Percentiles rank a stretch among this genome's conserved stretches.
Evolutionary conservation across 2,113 vertebrate genomes (phyloP).

Genomic region (Plecturocebus donacophilus): DNA sequence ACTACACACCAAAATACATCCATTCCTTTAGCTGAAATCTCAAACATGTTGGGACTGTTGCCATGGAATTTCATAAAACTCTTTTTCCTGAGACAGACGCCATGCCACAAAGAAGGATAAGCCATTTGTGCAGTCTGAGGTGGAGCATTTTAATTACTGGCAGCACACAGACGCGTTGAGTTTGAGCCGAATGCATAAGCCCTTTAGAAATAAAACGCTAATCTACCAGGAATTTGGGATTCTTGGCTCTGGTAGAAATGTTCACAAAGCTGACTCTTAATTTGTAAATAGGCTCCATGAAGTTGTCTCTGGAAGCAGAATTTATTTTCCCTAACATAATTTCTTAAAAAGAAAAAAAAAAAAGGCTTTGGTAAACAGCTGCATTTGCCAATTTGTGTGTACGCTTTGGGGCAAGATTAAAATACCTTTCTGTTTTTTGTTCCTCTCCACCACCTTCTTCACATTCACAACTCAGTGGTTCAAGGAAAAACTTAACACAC

Average conservation of each 20-base stretch:
- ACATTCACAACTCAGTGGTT: slow-evolving; percentile 55
- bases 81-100: slow-evolving; percentile 56
- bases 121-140: slow-evolving; percentile 58
- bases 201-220: slow-evolving; percentile 41
- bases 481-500: slow-evolving; percentile 68
- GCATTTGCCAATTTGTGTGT: slow-evolving; percentile 10
- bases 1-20: not conserved
- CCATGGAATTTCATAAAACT: slow-evolving; percentile 42
- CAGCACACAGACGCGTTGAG: not conserved
- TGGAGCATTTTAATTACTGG: slow-evolving; percentile 56
- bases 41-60: slow-evolving; percentile 18
- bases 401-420: slow-evolving; percentile 50
- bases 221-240: slow-evolving; percentile 50
- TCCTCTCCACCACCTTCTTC: slow-evolving; percentile 16
- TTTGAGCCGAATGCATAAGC: slow-evolving; percentile 17
- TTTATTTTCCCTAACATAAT: slow-evolving; percentile 48
- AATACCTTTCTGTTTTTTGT: slow-evolving; percentile 67
- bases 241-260: slow-evolving; percentile 47
- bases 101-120: slow-evolving; percentile 50
- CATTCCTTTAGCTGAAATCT: slow-evolving; percentile 1
- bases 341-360: not conserved
- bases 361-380: slow-evolving; percentile 18
- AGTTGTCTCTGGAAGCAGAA: slow-evolving; percentile 53
- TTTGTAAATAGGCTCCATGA: slow-evolving; percentile 55
- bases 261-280: slow-evolving; percentile 58